Base-by-base conservation (phyloP, 2,113 vertebrate genomes). In the Hemiprocne comata region DNA sequence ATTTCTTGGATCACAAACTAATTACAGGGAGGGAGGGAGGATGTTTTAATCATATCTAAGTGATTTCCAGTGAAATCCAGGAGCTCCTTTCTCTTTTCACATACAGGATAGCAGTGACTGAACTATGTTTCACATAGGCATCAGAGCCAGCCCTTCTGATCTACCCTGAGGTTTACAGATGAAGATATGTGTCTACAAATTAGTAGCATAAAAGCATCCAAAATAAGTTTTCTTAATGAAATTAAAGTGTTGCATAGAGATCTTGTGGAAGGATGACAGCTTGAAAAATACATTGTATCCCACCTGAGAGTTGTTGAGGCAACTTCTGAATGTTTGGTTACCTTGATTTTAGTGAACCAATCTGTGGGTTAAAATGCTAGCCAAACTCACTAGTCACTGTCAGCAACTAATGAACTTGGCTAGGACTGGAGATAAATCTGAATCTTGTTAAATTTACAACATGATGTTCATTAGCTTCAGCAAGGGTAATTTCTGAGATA, bases 391-490 rank as follows among this genome's bases (percentile, higher is more conserved):
- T 70, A 65, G 95, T 95, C 93, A 84, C 44, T 92, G 54, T 91
- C 90, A 88, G 66, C 28, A 91, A 44, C 85, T 95, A 92, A 96
- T 92, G 34, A 77, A 87, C 80, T 89, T 77, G 77, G 57, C 50
- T 87, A 66, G 55, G 53, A 28, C 64, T 87, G 42, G 69, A 95
- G 87, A 96, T 96, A 90, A 93, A 94, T 96, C 90, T 95, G 91
- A 96, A 94, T 87, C 90, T 96, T 74, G 92, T 95, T 97, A 91
- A 95, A 95, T 92, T 96, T 97, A 80, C 85, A 96, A 90, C 94
- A 81, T 66, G 95, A 60, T 95, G 87, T 97, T 97, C 91, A 97
- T 97, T 97, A 97, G 84, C 89, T 95, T 96, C 86, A 92, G 90
- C 65, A 91, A 95, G 95, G 69, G 70, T 96, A 92, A 97, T 96